These are phyloP conservation scores for Sakesphorus luctuosus DNA, from an alignment of 2,113 vertebrate species.

Conservation along the genomic window DNA sequence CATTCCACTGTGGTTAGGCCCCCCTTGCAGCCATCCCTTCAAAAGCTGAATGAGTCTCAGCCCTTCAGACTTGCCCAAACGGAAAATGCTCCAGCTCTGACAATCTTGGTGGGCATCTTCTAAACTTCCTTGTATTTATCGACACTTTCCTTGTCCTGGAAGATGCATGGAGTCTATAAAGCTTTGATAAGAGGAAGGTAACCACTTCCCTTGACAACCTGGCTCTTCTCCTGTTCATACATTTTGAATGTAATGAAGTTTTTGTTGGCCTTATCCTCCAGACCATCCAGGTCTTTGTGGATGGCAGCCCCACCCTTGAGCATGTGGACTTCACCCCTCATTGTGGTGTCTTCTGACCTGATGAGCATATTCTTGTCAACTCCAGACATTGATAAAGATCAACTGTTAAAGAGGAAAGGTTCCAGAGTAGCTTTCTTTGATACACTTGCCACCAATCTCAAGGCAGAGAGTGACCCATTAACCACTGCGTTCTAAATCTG, in stretches of 20 bases:
- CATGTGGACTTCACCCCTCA: background rate
- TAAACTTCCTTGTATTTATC: background rate
- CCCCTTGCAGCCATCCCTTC: background rate
- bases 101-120: background rate
- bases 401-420: background rate
- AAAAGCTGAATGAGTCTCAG: background rate
- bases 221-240: background rate
- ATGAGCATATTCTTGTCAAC: rapidly evolving
- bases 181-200: background rate
- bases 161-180: background rate
- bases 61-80: background rate
- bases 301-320: background rate
- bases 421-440: background rate
- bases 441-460: background rate
- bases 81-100: background rate
- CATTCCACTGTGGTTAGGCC: background rate
- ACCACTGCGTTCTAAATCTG: background rate
- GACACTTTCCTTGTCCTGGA: background rate
- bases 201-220: background rate
- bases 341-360: background rate
- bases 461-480: background rate
- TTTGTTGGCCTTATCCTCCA: background rate
- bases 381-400: background rate
- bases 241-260: background rate
- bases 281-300: background rate